These are phyloP conservation scores for Brenthis ino DNA, from an alignment of 2,888 invertebrate genomes.

Conservation along the genomic window DNA sequence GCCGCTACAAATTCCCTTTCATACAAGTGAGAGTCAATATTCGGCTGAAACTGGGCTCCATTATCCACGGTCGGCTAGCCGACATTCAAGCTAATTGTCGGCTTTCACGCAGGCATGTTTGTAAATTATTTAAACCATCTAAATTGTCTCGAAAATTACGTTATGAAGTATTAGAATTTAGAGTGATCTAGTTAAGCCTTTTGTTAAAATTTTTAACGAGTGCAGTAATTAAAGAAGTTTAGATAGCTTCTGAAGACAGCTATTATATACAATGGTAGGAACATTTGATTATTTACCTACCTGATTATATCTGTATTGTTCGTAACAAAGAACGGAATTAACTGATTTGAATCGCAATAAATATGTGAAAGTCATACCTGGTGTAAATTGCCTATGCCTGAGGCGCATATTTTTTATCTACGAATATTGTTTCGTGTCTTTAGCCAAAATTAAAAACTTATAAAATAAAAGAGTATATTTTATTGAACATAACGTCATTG, in stretches of 20 bases:
- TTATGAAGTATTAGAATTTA: neutral
- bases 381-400: neutral
- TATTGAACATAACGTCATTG: too few relatives aligned
- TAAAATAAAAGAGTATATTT: too few relatives aligned
- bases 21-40: constrained; percentile 37
- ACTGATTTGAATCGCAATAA: constrained; percentile 24
- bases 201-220: neutral
- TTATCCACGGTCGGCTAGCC: constrained; percentile 38
- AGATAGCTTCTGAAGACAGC: constrained; percentile 16
- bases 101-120: constrained; percentile 33
- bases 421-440: too few relatives aligned
- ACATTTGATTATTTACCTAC: constrained; percentile 17
- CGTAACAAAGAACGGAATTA: constrained; percentile 21
- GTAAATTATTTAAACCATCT: constrained; percentile 20
- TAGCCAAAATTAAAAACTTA: too few relatives aligned
- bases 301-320: constrained; percentile 30
- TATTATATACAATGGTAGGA: constrained; percentile 24
- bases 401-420: too few relatives aligned
- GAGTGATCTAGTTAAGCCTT: neutral
- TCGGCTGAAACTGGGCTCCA: constrained; percentile 31
- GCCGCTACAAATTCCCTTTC: constrained; percentile 20
- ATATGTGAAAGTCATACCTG: constrained; percentile 24
- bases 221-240: constrained; percentile 12
- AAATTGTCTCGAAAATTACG: constrained; percentile 12
- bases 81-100: constrained; percentile 34